phyloP scores from a whole-genome alignment of 2,797 vertebrate genomes.

The Babyrousa celebensis region DNA sequence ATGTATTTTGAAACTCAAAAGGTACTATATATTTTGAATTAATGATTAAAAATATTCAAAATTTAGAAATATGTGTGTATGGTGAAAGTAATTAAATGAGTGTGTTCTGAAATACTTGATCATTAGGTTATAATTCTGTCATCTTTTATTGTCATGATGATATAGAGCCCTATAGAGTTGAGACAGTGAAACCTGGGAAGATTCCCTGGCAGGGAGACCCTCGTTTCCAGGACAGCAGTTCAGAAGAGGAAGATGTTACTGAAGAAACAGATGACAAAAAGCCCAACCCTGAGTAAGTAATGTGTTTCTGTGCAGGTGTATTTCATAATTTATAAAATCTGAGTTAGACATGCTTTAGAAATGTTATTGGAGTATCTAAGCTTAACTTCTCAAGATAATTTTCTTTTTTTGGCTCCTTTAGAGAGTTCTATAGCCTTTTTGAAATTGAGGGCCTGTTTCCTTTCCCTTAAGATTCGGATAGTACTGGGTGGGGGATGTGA shows the following conservation, averaged over 20 bases:
- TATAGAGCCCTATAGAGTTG: conserved; percentile 92
- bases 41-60: conserved; percentile 16
- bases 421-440: conserved; percentile 33
- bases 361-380: neutral
- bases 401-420: neutral
- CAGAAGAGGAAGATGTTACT: conserved; percentile 92
- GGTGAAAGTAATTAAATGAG: neutral
- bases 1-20: conserved; percentile 54
- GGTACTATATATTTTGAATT: conserved; percentile 38
- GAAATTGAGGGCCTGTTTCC: neutral
- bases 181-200: conserved; percentile 91
- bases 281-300: conserved; percentile 65
- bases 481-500: neutral
- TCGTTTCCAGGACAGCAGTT: conserved; percentile 96
- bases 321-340: conserved; percentile 25
- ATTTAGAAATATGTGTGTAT: neutral
- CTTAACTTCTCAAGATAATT: conserved; percentile 18
- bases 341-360: neutral
- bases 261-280: conserved; percentile 76
- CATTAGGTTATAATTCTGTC: neutral
- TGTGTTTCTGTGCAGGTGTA: neutral
- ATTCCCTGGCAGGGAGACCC: conserved; percentile 94
- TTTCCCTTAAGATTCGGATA: conserved; percentile 34
- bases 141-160: conserved; percentile 24
- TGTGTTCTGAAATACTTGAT: conserved; percentile 9